Conservation (phyloP, 2,113 vertebrate species). For the Arenaria interpres region DNA sequence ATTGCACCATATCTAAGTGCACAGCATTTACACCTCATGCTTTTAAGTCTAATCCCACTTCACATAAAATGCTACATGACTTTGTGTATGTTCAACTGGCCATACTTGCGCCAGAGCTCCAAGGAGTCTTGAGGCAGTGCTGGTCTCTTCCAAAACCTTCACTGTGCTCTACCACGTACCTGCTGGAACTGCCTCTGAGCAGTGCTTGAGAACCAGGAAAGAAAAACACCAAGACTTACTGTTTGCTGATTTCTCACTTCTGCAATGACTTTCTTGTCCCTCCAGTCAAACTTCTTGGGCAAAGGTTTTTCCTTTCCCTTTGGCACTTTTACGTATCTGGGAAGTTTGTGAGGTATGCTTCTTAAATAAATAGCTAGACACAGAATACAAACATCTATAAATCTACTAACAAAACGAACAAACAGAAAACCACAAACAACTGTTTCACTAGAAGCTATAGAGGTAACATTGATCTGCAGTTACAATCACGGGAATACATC, state of each 20-base stretch:
- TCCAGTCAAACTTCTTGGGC: conserved; percentile 90
- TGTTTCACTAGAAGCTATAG: neutral
- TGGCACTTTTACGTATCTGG: conserved; percentile 63
- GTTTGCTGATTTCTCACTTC: conserved; percentile 85
- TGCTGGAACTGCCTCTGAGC: neutral
- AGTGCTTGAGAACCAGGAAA: neutral
- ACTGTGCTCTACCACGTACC: neutral
- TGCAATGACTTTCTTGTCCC: conserved; percentile 83
- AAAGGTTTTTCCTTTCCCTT: conserved; percentile 50
- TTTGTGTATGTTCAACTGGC: neutral
- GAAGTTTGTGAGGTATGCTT: conserved; percentile 70
- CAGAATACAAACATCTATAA: conserved; percentile 8
- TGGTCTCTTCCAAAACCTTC: neutral
- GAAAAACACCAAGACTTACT: conserved; percentile 71
- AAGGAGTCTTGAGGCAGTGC: neutral
- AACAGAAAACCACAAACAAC: neutral
- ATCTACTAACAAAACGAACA: neutral
- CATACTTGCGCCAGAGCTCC: neutral
- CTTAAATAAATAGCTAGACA: conserved; percentile 84
- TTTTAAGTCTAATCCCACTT: neutral
- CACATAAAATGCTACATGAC: neutral
- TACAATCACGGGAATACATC: neutral
- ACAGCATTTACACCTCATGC: neutral
- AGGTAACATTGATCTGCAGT: neutral
- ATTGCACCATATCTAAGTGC: neutral